Conservation (phyloP, 1,140 invertebrate genomes). For the Pygmarrhopalites habei region DNA sequence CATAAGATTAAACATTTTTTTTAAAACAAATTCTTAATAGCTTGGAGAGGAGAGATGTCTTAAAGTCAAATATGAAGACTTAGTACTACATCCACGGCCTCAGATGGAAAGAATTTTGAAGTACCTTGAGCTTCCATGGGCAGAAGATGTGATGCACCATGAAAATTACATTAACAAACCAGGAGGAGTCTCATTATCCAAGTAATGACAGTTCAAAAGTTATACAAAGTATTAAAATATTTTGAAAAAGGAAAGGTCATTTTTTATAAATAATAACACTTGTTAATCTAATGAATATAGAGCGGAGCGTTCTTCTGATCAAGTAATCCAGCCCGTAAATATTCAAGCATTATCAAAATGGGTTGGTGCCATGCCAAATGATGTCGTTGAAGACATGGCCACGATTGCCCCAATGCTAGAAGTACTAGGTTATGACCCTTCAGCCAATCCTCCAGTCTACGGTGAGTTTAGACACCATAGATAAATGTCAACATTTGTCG, state of each 20-base stretch:
- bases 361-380: conserved; percentile 85
- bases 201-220: conserved; percentile 64
- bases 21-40: no score
- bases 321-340: conserved; percentile 97
- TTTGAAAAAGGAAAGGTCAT: conserved; percentile 40
- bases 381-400: conserved; percentile 84
- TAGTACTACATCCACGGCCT: conserved; percentile 84
- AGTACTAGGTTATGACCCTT: conserved; percentile 82
- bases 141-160: conserved; percentile 87
- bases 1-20: no score
- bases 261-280: no score
- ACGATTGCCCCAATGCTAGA: conserved; percentile 86
- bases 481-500: no score
- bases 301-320: conserved; percentile 94
- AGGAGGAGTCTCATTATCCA: conserved; percentile 82
- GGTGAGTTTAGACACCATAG: no score
- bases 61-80: conserved; percentile 90
- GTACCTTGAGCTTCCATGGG: conserved; percentile 91
- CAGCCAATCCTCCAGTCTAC: conserved; percentile 88
- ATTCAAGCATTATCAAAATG: conserved; percentile 92
- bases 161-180: conserved; percentile 94
- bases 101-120: conserved; percentile 84
- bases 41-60: conserved; percentile 78
- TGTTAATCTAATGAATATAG: conserved; percentile 52
- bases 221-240: no score